A percentile compares a stretch with the other conserved stretches of the same genome.
These are phyloP conservation scores for Sandelia bainsii DNA, from an alignment of 2,797 vertebrate species.

Conservation along the genomic window DNA sequence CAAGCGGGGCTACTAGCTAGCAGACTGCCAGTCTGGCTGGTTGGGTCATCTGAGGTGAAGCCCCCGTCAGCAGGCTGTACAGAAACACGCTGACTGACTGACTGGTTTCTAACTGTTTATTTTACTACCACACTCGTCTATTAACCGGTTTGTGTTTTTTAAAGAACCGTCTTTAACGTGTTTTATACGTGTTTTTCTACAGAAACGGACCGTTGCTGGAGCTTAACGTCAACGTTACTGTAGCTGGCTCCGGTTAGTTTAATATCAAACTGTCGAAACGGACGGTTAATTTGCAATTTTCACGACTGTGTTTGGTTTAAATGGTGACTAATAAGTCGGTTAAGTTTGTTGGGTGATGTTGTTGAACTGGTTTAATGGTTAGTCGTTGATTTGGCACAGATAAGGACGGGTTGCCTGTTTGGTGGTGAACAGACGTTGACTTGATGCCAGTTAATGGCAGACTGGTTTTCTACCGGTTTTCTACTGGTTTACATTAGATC, in stretches of 20 bases:
- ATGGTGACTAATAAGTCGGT: not conserved
- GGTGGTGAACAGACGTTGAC: conserved; percentile 38
- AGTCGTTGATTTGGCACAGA: not conserved
- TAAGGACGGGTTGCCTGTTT: conserved; percentile 26
- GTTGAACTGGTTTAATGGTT: conserved; percentile 9
- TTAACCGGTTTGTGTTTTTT: not conserved
- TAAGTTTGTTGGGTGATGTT: conserved; percentile 9
- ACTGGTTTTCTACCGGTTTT: conserved; percentile 40
- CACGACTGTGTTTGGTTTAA: fast-evolving
- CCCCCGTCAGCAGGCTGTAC: conserved; percentile 49
- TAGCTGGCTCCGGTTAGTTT: conserved; percentile 8
- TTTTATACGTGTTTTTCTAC: not conserved
- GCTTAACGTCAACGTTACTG: not conserved
- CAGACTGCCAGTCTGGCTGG: conserved; percentile 69
- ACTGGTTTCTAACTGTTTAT: no score
- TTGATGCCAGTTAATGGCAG: conserved; percentile 47
- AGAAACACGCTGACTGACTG: not conserved
- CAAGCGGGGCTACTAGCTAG: conserved; percentile 67
- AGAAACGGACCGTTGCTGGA: not conserved
- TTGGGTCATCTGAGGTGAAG: conserved; percentile 79
- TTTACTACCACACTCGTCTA: no score
- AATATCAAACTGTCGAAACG: not conserved
- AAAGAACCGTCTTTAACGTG: not conserved
- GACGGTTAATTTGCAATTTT: not conserved
- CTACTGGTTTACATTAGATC: not conserved